phyloP scores from a whole-genome alignment of 2,888 invertebrate genomes.

The Keiferia lycopersicella region DNA sequence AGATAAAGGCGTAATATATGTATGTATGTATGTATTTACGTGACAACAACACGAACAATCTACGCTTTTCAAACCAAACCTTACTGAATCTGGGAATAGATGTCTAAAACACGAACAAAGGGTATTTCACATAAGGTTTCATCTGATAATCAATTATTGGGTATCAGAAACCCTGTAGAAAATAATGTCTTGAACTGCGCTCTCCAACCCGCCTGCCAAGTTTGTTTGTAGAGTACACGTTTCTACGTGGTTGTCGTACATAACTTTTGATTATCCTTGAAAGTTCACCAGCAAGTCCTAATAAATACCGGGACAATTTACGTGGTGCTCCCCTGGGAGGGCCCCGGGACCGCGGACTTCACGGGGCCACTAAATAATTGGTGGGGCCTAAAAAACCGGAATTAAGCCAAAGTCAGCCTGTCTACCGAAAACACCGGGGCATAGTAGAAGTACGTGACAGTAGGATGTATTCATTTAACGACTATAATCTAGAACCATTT shows the following conservation, averaged over 20 bases:
- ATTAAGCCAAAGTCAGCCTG: conserved; percentile 3
- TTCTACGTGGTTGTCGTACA: background rate
- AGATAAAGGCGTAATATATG: too few relatives aligned
- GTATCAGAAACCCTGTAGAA: too few relatives aligned
- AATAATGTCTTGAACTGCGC: background rate
- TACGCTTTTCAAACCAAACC: too few relatives aligned
- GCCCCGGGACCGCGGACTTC: background rate
- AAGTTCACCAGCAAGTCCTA: background rate
- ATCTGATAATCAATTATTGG: too few relatives aligned
- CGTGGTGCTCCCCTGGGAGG: background rate
- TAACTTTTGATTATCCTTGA: background rate
- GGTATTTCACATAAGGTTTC: too few relatives aligned
- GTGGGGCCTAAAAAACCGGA: conserved; percentile 1
- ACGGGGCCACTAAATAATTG: conserved; percentile 17
- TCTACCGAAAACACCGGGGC: background rate
- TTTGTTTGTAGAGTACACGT: too few relatives aligned
- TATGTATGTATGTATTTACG: too few relatives aligned
- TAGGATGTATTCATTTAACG: background rate
- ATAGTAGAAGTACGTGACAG: background rate
- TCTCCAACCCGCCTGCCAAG: too few relatives aligned
- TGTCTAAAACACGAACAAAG: too few relatives aligned
- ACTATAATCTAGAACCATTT: too few relatives aligned
- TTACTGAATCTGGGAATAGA: too few relatives aligned
- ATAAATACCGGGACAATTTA: conserved; percentile 12
- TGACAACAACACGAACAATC: too few relatives aligned